A percentile compares a stretch with the other conserved stretches of the same genome.
phyloP scores from a whole-genome alignment of 1,140 invertebrate genomes.

The Carposina sasakii region DNA sequence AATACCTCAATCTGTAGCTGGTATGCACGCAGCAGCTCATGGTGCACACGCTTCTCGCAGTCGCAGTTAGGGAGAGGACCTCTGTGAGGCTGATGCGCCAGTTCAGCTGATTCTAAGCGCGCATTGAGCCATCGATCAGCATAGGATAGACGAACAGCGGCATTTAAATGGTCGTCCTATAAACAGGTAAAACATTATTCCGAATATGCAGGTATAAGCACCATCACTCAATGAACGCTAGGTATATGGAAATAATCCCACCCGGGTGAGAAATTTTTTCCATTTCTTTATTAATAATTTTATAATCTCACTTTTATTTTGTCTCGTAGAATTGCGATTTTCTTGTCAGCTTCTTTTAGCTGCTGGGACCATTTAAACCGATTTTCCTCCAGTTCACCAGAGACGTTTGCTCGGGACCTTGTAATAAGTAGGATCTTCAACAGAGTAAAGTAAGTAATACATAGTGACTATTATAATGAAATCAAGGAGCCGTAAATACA shows the following conservation, averaged over 20 bases:
- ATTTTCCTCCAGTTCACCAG: constrained; percentile 24
- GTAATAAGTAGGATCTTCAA: too few relatives aligned
- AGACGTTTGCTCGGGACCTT: constrained; percentile 30
- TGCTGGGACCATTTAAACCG: constrained; percentile 27
- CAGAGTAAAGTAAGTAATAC: too few relatives aligned
- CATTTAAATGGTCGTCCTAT: constrained; percentile 44
- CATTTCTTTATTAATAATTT: too few relatives aligned
- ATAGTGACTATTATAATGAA: too few relatives aligned
- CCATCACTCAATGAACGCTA: neutral
- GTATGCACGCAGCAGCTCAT: constrained; percentile 43
- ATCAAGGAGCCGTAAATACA: too few relatives aligned
- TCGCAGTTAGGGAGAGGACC: constrained; percentile 22
- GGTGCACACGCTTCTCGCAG: constrained; percentile 45
- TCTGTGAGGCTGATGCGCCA: constrained; percentile 21
- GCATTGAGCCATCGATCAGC: constrained; percentile 51
- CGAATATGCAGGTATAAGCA: neutral
- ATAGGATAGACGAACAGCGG: constrained; percentile 39
- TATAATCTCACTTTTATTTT: constrained; percentile 38
- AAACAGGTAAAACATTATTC: constrained; percentile 13
- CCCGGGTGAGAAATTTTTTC: too few relatives aligned
- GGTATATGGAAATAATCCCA: neutral
- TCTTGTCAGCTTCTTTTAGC: constrained; percentile 33
- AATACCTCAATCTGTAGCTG: constrained; percentile 46
- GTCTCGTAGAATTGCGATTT: constrained; percentile 44
- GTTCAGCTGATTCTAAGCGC: constrained; percentile 37